Percentiles rank a stretch among this genome's conserved stretches.
These are phyloP conservation scores for Clarias laeviceps DNA, from an alignment of 2,797 vertebrate species.

Conservation along the genomic window DNA sequence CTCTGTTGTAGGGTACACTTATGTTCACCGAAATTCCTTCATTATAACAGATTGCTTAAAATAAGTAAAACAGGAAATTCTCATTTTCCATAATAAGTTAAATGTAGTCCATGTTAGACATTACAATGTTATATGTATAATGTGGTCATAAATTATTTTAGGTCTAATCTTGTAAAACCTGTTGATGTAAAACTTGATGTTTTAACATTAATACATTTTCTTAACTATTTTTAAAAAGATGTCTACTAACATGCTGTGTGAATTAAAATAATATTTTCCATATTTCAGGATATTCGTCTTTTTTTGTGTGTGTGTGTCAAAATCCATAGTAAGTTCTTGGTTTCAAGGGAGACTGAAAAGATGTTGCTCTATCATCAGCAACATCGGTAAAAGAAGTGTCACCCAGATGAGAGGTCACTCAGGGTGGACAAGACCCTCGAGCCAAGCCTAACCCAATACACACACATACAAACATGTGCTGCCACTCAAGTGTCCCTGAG, in stretches of 20 bases:
- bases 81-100: not conserved
- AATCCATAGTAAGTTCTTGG: not conserved
- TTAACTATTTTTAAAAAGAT: not conserved
- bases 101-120: not conserved
- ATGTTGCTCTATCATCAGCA: constrained; percentile 60
- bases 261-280: not conserved
- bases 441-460: constrained; percentile 50
- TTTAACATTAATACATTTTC: not conserved
- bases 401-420: constrained; percentile 74
- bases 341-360: constrained; percentile 8
- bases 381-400: constrained; percentile 76
- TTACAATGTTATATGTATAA: not conserved
- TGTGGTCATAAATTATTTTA: not conserved
- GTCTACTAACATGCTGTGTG: not conserved
- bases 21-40: not conserved
- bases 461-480: constrained; percentile 61
- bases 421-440: constrained; percentile 75
- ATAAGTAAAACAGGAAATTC: not conserved
- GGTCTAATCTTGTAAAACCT: not conserved
- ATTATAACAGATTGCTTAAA: not conserved
- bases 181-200: no score
- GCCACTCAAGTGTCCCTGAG: constrained; percentile 68
- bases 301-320: not conserved
- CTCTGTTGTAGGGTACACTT: not conserved
- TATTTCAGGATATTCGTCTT: not conserved